phyloP scores from a whole-genome alignment of 2,888 invertebrate species.

The Drosophila longiperda region DNA sequence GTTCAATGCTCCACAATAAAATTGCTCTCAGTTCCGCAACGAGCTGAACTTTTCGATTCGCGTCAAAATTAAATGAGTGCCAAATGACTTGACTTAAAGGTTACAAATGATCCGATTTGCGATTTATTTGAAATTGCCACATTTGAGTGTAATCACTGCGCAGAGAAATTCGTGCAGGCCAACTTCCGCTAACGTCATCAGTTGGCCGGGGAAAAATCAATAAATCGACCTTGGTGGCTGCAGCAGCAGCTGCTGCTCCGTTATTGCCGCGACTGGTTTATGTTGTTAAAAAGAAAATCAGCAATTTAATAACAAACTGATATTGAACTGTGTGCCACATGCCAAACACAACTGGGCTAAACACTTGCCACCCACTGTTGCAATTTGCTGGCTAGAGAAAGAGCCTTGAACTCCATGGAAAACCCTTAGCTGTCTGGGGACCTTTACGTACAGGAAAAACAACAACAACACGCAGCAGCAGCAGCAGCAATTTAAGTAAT shows the following conservation, averaged over 20 bases:
- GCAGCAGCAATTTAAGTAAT: constrained; percentile 37
- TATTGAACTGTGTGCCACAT: constrained; percentile 40
- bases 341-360: constrained; percentile 9
- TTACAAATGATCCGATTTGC: constrained; percentile 11
- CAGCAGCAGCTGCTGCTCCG: constrained; percentile 30
- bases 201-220: constrained; percentile 74
- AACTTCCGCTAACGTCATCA: constrained; percentile 63
- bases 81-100: constrained; percentile 9
- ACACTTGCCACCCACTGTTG: constrained; percentile 21
- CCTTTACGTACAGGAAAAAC: constrained; percentile 3
- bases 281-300: constrained; percentile 2
- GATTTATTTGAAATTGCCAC: background rate
- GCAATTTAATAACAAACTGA: constrained; percentile 47
- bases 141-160: constrained; percentile 38
- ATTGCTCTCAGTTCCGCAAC: background rate
- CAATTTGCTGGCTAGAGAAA: constrained; percentile 22
- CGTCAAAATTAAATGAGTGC: background rate
- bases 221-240: constrained; percentile 80
- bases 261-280: constrained; percentile 32
- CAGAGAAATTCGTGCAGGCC: constrained; percentile 46
- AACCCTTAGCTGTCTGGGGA: constrained; percentile 36
- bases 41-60: background rate
- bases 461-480: background rate
- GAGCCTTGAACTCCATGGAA: constrained; percentile 73
- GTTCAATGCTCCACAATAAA: background rate